A percentile compares a stretch with the other conserved stretches of the same genome.
These are phyloP conservation scores for Ibycter americanus DNA, from an alignment of 2,797 vertebrate genomes.

Conservation along the genomic window DNA sequence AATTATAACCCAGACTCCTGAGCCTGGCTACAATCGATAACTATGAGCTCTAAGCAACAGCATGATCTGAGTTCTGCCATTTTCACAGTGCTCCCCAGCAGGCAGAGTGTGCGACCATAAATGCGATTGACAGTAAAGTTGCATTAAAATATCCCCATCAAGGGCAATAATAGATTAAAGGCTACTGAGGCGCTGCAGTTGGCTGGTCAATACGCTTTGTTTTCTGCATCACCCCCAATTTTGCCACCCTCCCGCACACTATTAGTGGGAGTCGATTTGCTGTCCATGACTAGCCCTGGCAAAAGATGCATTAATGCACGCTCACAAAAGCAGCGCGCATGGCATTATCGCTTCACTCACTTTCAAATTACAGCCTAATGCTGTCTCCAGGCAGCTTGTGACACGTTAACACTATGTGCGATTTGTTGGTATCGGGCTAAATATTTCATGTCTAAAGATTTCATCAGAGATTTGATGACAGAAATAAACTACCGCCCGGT, in stretches of 20 bases:
- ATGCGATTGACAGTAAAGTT: slow-evolving; percentile 80
- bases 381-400: slow-evolving; percentile 86
- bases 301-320: slow-evolving; percentile 88
- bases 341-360: slow-evolving; percentile 90
- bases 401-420: slow-evolving; percentile 87
- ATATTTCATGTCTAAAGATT: slow-evolving; percentile 88
- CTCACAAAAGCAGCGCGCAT: slow-evolving; percentile 89
- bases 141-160: slow-evolving; percentile 89
- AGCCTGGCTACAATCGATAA: slow-evolving; percentile 69
- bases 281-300: slow-evolving; percentile 85
- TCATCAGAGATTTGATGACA: slow-evolving; percentile 88
- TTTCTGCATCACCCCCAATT: slow-evolving; percentile 78
- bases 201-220: slow-evolving; percentile 90
- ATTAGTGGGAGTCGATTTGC: slow-evolving; percentile 89
- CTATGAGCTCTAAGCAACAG: slow-evolving; percentile 66
- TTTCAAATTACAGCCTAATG: slow-evolving; percentile 91
- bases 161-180: slow-evolving; percentile 92
- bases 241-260: slow-evolving; percentile 74
- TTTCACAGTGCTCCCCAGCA: slow-evolving; percentile 70
- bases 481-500: slow-evolving; percentile 88
- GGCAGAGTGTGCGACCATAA: slow-evolving; percentile 64
- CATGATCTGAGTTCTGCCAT: slow-evolving; percentile 26
- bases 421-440: slow-evolving; percentile 86
- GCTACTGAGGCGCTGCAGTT: slow-evolving; percentile 84
- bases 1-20: slow-evolving; percentile 74